phyloP scores from a whole-genome alignment of 1,140 invertebrate species.

The Holcopasites calliopsidis region DNA sequence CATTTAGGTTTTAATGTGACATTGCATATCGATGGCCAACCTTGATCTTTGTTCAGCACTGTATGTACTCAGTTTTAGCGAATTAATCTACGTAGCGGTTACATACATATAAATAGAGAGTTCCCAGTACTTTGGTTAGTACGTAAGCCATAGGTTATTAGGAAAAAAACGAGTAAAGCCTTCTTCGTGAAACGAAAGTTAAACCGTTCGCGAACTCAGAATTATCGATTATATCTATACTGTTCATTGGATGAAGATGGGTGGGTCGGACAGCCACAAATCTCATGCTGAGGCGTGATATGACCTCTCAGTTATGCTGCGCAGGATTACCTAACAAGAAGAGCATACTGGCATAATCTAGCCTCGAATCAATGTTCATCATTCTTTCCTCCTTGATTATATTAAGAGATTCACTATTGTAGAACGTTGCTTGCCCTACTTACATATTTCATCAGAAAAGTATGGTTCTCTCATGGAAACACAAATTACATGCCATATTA shows the following conservation, averaged over 20 bases:
- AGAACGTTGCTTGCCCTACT: not conserved
- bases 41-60: no score
- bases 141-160: no score
- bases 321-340: constrained; percentile 54
- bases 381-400: constrained; percentile 5
- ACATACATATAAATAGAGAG: no score
- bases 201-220: not conserved
- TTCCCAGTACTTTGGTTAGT: no score
- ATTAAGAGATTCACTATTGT: not conserved
- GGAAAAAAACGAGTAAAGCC: not conserved
- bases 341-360: constrained; percentile 24
- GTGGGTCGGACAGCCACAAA: constrained; percentile 33
- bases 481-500: no score
- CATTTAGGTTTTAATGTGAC: no score
- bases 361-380: constrained; percentile 44
- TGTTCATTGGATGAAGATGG: constrained; percentile 32
- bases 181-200: not conserved
- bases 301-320: constrained; percentile 64
- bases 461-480: no score
- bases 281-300: constrained; percentile 42
- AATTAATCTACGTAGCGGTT: no score
- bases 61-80: no score
- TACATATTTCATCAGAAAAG: no score
- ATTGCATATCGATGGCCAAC: no score
- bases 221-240: constrained; percentile 19